Conservation (phyloP, 1,140 invertebrate genomes). For the Riptortus pedestris region DNA sequence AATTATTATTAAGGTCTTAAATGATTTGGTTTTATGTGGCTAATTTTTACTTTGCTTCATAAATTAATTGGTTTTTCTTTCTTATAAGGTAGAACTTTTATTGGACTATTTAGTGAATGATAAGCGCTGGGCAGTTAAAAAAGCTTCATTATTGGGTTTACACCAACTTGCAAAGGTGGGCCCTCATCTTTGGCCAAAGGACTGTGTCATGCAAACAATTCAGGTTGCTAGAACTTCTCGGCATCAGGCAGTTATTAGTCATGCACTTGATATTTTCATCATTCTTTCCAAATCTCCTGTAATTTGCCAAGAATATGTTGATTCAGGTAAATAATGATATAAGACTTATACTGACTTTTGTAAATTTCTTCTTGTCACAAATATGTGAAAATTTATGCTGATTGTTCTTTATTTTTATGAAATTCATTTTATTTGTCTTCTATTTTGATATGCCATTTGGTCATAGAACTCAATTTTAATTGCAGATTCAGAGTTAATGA, state of each 20-base stretch:
- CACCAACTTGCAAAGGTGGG: slow-evolving; percentile 60
- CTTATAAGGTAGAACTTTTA: slow-evolving; percentile 49
- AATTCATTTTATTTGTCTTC: neutral
- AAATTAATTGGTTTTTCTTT: too few relatives aligned
- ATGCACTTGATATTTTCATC: slow-evolving; percentile 41
- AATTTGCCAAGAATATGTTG: slow-evolving; percentile 42
- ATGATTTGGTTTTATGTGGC: too few relatives aligned
- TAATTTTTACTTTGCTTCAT: too few relatives aligned
- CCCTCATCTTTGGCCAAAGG: slow-evolving; percentile 70
- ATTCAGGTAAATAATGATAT: slow-evolving; percentile 33
- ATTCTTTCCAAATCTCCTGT: slow-evolving; percentile 46
- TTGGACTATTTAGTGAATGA: slow-evolving; percentile 49
- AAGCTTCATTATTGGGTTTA: slow-evolving; percentile 61
- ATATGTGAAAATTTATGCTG: slow-evolving; percentile 5
- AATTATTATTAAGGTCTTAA: too few relatives aligned
- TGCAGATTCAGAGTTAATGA: slow-evolving; percentile 41
- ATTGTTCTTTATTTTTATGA: slow-evolving; percentile 15
- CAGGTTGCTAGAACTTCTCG: slow-evolving; percentile 40
- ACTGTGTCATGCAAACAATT: slow-evolving; percentile 53
- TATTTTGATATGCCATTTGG: neutral
- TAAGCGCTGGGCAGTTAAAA: slow-evolving; percentile 57
- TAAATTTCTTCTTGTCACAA: neutral
- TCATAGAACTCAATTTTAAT: too few relatives aligned
- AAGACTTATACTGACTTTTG: neutral
- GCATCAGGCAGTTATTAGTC: slow-evolving; percentile 35